Conservation (phyloP, 2,113 vertebrate species). For the Mormyrus lacerda region DNA sequence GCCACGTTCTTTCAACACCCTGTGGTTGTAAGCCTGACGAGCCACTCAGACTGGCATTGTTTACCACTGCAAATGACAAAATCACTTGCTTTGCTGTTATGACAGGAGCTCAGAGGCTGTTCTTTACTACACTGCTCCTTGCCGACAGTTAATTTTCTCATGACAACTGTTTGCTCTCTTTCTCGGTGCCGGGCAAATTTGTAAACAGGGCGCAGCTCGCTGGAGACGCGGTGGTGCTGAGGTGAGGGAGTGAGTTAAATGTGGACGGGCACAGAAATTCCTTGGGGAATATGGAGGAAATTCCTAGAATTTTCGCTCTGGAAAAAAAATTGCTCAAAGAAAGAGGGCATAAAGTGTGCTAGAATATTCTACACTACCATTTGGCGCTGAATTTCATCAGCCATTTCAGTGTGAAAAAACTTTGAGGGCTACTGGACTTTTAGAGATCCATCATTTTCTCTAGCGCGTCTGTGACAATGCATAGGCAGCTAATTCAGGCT, state of each 20-base stretch:
- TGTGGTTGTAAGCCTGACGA: background rate
- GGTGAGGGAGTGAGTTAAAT: background rate
- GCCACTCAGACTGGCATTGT: background rate
- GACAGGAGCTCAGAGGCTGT: background rate
- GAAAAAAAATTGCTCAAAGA: background rate
- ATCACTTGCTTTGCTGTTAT: background rate
- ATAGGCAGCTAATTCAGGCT: background rate
- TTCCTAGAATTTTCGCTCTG: constrained; percentile 23
- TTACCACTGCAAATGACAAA: background rate
- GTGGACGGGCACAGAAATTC: constrained; percentile 20
- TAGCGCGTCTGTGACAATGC: background rate
- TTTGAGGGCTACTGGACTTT: background rate
- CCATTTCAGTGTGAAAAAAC: background rate
- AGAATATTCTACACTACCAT: background rate
- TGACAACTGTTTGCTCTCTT: background rate
- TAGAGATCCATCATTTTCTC: background rate
- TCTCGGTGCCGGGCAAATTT: background rate
- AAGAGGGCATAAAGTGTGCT: background rate
- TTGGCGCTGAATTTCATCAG: constrained; percentile 1
- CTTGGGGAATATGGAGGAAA: constrained; percentile 28
- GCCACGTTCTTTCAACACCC: background rate
- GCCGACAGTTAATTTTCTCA: background rate
- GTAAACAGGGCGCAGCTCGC: background rate
- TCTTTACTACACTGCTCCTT: background rate
- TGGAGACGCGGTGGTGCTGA: background rate